phyloP scores from a whole-genome alignment of 53 echinoderm and acorn worm genomes.

The Paracentrotus lividus region DNA sequence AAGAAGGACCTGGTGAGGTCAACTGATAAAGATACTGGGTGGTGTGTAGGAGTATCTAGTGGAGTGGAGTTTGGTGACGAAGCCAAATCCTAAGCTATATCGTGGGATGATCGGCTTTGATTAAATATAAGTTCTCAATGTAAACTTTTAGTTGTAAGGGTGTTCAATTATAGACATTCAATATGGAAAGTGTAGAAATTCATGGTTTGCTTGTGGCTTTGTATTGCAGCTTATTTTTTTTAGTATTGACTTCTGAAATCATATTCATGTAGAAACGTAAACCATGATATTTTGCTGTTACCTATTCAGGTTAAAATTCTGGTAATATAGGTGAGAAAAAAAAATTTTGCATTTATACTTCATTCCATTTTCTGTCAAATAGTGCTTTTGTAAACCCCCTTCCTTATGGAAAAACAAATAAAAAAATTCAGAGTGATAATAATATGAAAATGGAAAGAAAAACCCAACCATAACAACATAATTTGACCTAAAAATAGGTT shows the following conservation, averaged over 20 bases:
- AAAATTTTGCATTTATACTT: no score
- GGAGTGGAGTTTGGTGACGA: constrained; percentile 71
- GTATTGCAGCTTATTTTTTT: constrained; percentile 41
- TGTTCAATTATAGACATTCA: background rate
- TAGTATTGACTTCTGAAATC: background rate
- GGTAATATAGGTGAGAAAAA: background rate
- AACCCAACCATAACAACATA: no score
- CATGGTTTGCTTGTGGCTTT: constrained; percentile 27
- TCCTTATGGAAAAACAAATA: no score
- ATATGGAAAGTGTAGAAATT: background rate
- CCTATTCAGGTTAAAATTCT: background rate
- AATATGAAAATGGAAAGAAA: no score
- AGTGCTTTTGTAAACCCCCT: no score
- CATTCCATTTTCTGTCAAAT: no score
- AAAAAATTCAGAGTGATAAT: no score
- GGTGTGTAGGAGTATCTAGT: constrained; percentile 66
- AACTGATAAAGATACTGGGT: constrained; percentile 64
- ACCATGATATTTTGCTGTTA: background rate
- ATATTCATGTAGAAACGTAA: background rate
- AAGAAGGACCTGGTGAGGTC: constrained; percentile 59
- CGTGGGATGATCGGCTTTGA: constrained; percentile 39
- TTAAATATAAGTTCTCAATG: background rate
- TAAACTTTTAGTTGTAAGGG: constrained; percentile 4
- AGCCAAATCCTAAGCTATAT: background rate
- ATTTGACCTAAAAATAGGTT: no score